Percentiles rank a stretch among this genome's conserved stretches.
phyloP scores from a whole-genome alignment of 2,113 vertebrate species.

The Puntigrus tetrazona region DNA sequence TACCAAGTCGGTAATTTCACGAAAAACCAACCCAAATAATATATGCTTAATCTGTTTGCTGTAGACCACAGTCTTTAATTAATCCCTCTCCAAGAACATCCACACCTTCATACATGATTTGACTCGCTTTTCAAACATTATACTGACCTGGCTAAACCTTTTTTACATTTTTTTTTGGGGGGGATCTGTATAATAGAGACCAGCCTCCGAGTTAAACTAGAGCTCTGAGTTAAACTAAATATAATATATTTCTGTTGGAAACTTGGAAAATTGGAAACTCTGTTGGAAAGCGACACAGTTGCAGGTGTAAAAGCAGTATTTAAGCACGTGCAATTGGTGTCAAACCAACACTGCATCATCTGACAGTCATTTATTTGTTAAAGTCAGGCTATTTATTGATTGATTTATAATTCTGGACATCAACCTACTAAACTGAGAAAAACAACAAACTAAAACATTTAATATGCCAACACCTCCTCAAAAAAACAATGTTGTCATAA shows the following conservation, averaged over 20 bases:
- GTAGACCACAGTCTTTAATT: slow-evolving; percentile 50
- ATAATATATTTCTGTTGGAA: no score
- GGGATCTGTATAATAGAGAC: background rate
- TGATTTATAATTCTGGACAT: background rate
- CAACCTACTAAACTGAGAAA: no score
- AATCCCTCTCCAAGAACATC: slow-evolving; percentile 41
- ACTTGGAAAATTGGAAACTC: no score
- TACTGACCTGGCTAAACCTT: background rate
- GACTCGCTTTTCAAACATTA: slow-evolving; percentile 32
- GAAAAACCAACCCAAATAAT: slow-evolving; percentile 41
- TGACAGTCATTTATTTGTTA: background rate
- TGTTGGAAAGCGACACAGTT: slow-evolving; percentile 3
- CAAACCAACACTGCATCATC: slow-evolving; percentile 20
- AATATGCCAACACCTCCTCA: no score
- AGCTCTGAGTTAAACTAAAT: no score
- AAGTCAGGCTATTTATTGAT: background rate
- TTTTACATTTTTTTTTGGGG: background rate
- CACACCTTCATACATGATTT: slow-evolving; percentile 36
- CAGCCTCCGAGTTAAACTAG: background rate
- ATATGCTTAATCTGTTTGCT: slow-evolving; percentile 52
- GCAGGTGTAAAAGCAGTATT: slow-evolving; percentile 2
- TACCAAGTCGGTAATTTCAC: slow-evolving; percentile 44
- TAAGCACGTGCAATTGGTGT: slow-evolving; percentile 14
- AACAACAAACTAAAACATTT: no score
- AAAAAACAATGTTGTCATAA: no score